Base-by-base conservation (phyloP, 1,140 invertebrate genomes). In the Brachionus rubens region DNA sequence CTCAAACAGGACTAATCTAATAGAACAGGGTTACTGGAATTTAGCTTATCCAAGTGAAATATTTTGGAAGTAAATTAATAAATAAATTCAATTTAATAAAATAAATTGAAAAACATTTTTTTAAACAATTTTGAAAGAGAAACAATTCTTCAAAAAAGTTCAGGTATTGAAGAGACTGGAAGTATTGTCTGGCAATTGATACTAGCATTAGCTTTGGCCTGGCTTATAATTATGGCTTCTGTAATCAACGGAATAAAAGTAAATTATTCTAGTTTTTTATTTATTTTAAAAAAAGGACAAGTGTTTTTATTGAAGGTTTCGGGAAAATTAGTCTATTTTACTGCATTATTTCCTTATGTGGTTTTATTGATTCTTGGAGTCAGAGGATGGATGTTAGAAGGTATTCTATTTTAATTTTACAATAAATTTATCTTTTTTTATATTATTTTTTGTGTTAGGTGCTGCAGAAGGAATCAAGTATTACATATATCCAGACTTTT, bases 261-360 rank as follows among this genome's bases (percentile, higher is more conserved):
- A 21, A 97, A 94, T 28, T 95, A 96, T 80, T 98, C n/a, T n/a
- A n/a, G n/a, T 82, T 83, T 9, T 82, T 85, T 5, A 85, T 85
- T 72, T 86, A 86, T 81, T 85, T 86, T 75, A 77, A 30, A 12
- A 30, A 70, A 12, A 19, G 14, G 24, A 28, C 10, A 5, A 28
- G 10, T 36, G n/a, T 14, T 48, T 16, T 36, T 24, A 28, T 89
- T 92, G 9, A 90, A 91, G 82, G 91, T 90, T 77, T 91, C 91
- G 19, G 91, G 72, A 16, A 76, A 88, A 87, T 89, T 93, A 10
- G 92, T 94, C 2, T 94, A 93, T 82, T 96, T 97, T 83, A 97
- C 94, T 2, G 92, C 94, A 0, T 85, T 96, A 0, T 97, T 97
- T 84, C 94, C 94, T 0, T 98, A 97, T 82, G 90, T 96, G 47